Conservation (phyloP, 2,888 invertebrate genomes). For the Spilosoma lubricipeda region DNA sequence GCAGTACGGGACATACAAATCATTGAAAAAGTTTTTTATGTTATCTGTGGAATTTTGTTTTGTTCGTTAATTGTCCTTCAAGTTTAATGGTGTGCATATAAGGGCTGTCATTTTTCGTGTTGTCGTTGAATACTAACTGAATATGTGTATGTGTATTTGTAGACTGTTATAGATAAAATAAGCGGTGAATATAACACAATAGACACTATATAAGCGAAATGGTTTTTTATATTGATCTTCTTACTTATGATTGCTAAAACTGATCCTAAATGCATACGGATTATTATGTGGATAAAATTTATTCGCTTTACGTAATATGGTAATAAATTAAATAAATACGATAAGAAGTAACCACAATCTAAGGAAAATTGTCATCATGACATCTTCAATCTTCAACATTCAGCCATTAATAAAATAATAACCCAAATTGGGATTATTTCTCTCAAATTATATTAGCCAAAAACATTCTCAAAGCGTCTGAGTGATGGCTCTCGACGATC, state of each 20-base stretch:
- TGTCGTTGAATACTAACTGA: background rate
- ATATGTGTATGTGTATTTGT: background rate
- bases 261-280: background rate
- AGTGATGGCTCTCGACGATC: conserved; percentile 71
- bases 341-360: background rate
- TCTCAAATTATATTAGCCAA: conserved; percentile 38
- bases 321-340: background rate
- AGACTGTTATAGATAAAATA: background rate
- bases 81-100: background rate
- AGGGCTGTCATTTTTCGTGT: background rate
- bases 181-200: background rate
- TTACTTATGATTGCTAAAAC: background rate
- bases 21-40: conserved; percentile 26
- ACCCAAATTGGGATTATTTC: conserved; percentile 10
- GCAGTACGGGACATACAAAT: conserved; percentile 31
- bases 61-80: conserved; percentile 12
- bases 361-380: background rate
- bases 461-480: conserved; percentile 57
- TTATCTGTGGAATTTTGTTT: conserved; percentile 10
- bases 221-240: background rate
- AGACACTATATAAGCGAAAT: background rate
- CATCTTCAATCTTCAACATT: background rate
- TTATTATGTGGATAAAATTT: background rate
- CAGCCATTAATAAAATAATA: conserved; percentile 8
- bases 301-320: background rate